Percentiles rank a stretch among this genome's conserved stretches.
phyloP scores from a whole-genome alignment of 2,888 invertebrate genomes.

The Mythimna ferrago region DNA sequence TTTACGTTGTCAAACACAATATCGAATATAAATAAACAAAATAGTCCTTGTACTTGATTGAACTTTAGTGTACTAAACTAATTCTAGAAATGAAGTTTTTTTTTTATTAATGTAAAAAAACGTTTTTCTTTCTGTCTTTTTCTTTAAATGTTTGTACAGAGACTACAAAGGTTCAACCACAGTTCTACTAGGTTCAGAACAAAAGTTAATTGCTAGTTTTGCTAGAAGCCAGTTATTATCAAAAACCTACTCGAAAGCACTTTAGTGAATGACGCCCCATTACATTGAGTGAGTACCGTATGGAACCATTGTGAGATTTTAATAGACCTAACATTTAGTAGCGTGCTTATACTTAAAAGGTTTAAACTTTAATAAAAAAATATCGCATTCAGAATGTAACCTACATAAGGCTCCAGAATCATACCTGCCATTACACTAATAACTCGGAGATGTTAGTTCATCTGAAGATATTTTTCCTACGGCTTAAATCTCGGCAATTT shows the following conservation, averaged over 20 bases:
- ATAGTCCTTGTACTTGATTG: background rate
- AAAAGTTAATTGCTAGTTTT: slow-evolving; percentile 37
- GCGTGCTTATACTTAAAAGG: background rate
- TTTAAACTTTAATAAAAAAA: background rate
- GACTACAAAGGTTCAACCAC: slow-evolving; percentile 8
- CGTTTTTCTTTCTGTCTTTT: too few species aligned
- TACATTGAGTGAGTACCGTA: slow-evolving; percentile 19
- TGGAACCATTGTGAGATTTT: slow-evolving; percentile 36
- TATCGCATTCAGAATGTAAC: background rate
- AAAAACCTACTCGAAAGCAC: slow-evolving; percentile 30
- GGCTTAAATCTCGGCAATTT: slow-evolving; percentile 6
- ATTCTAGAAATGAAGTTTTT: background rate
- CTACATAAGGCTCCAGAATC: background rate
- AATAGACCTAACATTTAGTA: slow-evolving; percentile 18
- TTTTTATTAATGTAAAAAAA: background rate
- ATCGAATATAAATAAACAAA: background rate
- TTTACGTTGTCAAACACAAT: background rate
- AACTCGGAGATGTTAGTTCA: slow-evolving; percentile 11
- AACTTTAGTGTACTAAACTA: background rate
- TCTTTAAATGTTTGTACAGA: background rate
- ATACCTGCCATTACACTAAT: background rate
- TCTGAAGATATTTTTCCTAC: slow-evolving; percentile 22
- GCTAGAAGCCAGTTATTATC: slow-evolving; percentile 16
- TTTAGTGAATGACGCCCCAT: slow-evolving; percentile 25
- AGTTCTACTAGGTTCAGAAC: slow-evolving; percentile 12